Evolutionary conservation across 1,140 invertebrate species (phyloP), one percentile per base, ranked within the genome.

Genomic region (Acromyrmex heyeri): DNA sequence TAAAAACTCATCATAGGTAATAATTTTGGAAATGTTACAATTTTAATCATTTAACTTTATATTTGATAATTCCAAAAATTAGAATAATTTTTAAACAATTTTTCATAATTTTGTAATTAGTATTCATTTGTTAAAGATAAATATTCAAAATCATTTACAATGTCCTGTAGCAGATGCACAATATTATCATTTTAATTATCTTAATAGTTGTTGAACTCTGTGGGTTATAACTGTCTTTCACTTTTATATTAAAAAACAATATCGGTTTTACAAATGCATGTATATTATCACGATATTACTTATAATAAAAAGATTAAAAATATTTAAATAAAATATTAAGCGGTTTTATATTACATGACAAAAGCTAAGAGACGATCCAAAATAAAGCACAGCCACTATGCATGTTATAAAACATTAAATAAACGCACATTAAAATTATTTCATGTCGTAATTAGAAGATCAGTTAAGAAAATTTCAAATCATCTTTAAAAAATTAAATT

Each of bases 311-410:
- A 57, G 30, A 67, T 69, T 44, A 69, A 81, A 67, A 76, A 38
- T 8, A 2, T 21, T 86, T 81, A 59, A 73, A 75, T 70, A 86
- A 3, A 57, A 62, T 24, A 76, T 50, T 67, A 76, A 59, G 72
- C 82, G 48, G 27, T 57, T 38, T 75, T 81, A 76, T 79, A 70
- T 62, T 62, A 48, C 44, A 34, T 4, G 57, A 55, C 55, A 57
- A 86, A 87, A 86, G 2, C 24, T 62, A 88, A 64, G 21, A 44
- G 24, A 86, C 57, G 50, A 53, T 69, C 69, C 62, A 55, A 86
- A 82, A 76, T 82, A 50, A 81, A 88, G 38, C 88, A 89, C 88
- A 89, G 88, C 88, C 88, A 88, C 79, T 76, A 77, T 55, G 73
- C 48, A 57, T 44, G 16, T 81, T 50, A 78, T 44, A 55, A 88